Base-by-base conservation (phyloP, 2,888 invertebrate species). In the Mythimna albipuncta region DNA sequence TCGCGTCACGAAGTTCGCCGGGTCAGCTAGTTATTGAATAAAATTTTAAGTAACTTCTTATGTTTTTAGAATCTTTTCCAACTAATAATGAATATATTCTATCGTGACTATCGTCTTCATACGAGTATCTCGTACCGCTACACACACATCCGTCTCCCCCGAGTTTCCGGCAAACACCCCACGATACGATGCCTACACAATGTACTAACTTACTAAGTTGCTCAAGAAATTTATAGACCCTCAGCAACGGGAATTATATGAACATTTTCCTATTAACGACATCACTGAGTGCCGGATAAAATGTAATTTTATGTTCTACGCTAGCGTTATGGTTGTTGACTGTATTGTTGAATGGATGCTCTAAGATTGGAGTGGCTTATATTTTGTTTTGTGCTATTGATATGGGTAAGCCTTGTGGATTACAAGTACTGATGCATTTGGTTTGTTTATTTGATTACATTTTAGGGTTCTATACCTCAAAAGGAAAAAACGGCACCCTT, bases 171-270 rank as follows among this genome's bases (percentile, higher is more conserved):
- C 55, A 76, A 59, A 75, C 74, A 76, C 71, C 72, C 77, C 57
- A 63, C 54, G 70, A 75, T 68, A 84, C 75, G 59, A 85, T 78
- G 77, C 52, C 68, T 52, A 69, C 72, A 85, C 79, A 85, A 84
- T 82, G 75, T 81, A 77, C 64, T 55, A 72, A 80, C 80, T 77
- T 70, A 82, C 77, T 79, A 79, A 84, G 84, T 87, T 83, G 79
- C 85, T 79, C 72, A 70, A 85, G 82, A 83, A 86, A 81, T 87
- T 85, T 86, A 86, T 83, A 79, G 79, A 72, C 72, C 65, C 64
- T 65, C 59, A 75, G 69, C 65, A 55, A 72, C 50, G 52, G 54
- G 70, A 75, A 84, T 85, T 75, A 85, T 83, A 77, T 75, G 55
- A 77, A 74, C 77, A 80, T 82, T 84, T 79, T 76, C 69, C 76